Base-by-base conservation (phyloP, 2,797 vertebrate genomes). In the Chelon labrosus region DNA sequence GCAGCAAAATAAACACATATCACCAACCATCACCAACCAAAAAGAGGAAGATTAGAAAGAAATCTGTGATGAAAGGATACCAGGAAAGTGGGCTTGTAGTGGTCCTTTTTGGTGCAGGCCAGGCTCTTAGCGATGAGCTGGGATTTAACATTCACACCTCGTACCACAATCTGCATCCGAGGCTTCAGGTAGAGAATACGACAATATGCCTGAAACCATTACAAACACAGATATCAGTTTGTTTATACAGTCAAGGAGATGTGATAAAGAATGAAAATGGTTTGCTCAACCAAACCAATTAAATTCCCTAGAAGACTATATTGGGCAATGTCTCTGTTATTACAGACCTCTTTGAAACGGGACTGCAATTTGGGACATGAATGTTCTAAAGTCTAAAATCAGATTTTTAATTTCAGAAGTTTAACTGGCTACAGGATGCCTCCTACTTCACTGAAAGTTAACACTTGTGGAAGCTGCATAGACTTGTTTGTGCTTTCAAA, bases 181-280 rank as follows among this genome's bases (percentile, higher is more conserved):
- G 98, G 98, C 79, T 98, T 99, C 86, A 98, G 89, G 83, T 99
- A 99, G 17, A 99, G 92, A 88, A 99, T 96, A 60, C 97, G 96
- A 91, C 96, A 97, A 41, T 99, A 99, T 7, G 96, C 97, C 98
- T 99, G 74, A 0, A 84, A 75, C 10, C 56, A 64, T 42, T 5
- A 70, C 39, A 61, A 73, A 62, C 2, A 71, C 14, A 77, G 46
- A 4, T 7, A 22, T 65, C 2, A 55, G 19, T 51, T 20, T 2
- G 41, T 35, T 55, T 10, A 60, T 22, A 25, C 5, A 31, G 53
- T 13, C 35, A 62, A 31, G 4, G 2, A 10, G 16, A 56, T 19
- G 5, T 47, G 31, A 31, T 31, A 5, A 7, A 31, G 7, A 5
- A 31, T 22, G 5, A 20, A 49, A 7, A n/a, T 7, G 8, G 9